Base-by-base conservation (phyloP, 2,888 invertebrate species). In the Mythimna vitellina region DNA sequence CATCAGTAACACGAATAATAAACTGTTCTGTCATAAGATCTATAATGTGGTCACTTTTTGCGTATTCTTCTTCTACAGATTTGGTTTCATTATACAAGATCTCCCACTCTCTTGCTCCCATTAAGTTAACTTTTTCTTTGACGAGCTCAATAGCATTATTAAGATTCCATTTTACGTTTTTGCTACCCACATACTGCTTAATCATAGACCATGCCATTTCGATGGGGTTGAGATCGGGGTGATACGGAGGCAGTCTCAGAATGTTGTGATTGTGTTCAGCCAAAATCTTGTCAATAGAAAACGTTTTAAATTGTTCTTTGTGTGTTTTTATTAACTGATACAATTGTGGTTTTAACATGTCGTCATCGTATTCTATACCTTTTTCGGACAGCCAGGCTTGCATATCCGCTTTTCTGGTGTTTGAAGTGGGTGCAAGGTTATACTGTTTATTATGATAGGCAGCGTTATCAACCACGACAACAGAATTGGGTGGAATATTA, bases 81-180 rank as follows among this genome's bases (percentile, higher is more conserved):
- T 7, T 5, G 32, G 32, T 32, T 32, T 32, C 6, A 32, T 32
- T 32, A 32, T 0, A 32, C 6, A 32, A 32, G 32, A 53, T 70
- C 61, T 70, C 53, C 84, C 85, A 85, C 38, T 84, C 80, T 54
- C 17, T 9, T 25, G 65, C 70, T 12, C 77, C 81, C 74, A 83
- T 84, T 63, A 67, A 20, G 10, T 46, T 38, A 17, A 79, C 78
- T 73, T 85, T 84, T 71, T 80, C 79, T 60, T 80, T 77, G 0
- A 86, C 58, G 6, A 86, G 71, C 6, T 83, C 76, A 9, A 72
- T 82, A 12, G 67, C 65, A 32, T 60, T 54, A 60, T 60, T 60
- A 22, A 57, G 14, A 61, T 57, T 72, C 61, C 65, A 71, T 29
- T 63, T 61, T 12, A 67, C 64, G 22, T 66, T 70, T 66, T 66